Percentiles rank a stretch among this genome's conserved stretches.
Evolutionary conservation across 35 echinoderm and acorn worm genomes (phyloP).

Genomic region (Stichopus chloronotus): DNA sequence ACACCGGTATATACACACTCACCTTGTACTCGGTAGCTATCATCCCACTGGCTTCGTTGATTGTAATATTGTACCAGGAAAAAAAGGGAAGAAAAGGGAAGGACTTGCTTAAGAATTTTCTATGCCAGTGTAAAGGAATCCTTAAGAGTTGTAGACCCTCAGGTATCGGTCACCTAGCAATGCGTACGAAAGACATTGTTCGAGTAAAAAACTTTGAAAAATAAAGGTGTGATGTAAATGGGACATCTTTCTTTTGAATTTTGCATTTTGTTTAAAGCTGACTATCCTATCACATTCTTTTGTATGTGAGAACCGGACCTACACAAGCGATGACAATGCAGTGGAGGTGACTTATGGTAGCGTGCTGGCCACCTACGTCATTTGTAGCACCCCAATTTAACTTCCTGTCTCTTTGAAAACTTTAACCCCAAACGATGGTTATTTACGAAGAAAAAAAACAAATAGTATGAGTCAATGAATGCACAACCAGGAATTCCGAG

Average conservation of each 20-base stretch:
- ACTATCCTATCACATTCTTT: conserved; percentile 16
- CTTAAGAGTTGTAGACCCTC: neutral
- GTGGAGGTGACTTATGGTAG: neutral
- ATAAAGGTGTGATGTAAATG: conserved; percentile 33
- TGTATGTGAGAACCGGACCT: neutral
- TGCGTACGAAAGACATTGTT: neutral
- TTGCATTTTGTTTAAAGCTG: neutral
- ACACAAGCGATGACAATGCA: neutral
- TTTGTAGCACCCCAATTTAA: too few species aligned
- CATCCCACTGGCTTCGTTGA: conserved; percentile 8
- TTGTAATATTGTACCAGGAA: neutral
- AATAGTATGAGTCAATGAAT: too few species aligned
- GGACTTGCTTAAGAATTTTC: neutral
- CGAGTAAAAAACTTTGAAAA: neutral
- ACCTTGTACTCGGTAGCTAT: conserved; percentile 7
- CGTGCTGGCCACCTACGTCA: too few species aligned
- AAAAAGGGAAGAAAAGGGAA: neutral
- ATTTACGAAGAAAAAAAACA: too few species aligned
- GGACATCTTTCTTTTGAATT: neutral
- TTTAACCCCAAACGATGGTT: too few species aligned
- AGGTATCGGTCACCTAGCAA: neutral
- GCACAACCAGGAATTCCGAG: too few species aligned
- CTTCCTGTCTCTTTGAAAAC: too few species aligned
- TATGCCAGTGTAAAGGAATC: neutral
- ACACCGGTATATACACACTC: neutral